A percentile compares a stretch with the other conserved stretches of the same genome.
phyloP scores from a whole-genome alignment of 2,113 vertebrate genomes.

The Axis porcinus region DNA sequence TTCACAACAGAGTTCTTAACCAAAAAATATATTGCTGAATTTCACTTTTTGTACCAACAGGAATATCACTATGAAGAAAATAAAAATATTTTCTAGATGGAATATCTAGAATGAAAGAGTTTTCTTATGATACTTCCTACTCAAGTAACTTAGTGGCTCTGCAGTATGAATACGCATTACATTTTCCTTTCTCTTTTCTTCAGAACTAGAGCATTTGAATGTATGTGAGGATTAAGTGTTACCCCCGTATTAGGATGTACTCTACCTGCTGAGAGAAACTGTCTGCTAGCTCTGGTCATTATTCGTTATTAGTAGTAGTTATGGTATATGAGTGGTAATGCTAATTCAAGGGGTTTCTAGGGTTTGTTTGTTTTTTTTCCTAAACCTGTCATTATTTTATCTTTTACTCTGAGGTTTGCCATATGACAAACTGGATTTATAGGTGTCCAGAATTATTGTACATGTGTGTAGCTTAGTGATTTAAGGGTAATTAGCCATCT shows the following conservation, averaged over 20 bases:
- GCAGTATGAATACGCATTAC: neutral
- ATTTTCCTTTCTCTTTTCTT: neutral
- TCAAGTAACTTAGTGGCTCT: neutral
- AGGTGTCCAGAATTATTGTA: neutral
- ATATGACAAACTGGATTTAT: neutral
- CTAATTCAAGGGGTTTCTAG: neutral
- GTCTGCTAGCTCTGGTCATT: neutral
- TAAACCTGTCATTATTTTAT: neutral
- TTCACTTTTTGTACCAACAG: neutral
- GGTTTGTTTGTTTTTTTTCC: neutral
- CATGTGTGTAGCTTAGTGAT: neutral
- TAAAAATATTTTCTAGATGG: neutral
- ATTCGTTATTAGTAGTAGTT: neutral
- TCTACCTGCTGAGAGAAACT: neutral
- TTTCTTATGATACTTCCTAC: neutral
- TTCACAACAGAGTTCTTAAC: neutral
- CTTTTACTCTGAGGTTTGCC: neutral
- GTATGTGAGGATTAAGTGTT: neutral
- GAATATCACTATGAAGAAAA: neutral
- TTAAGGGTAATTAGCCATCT: neutral
- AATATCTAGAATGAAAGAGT: neutral
- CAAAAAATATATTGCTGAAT: neutral
- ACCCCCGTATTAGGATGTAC: neutral
- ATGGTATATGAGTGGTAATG: neutral
- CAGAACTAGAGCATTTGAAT: neutral